A percentile compares a stretch with the other conserved stretches of the same genome.
Conservation (phyloP, 64 coral and sea anemone species). For the Acropora tenuis region DNA sequence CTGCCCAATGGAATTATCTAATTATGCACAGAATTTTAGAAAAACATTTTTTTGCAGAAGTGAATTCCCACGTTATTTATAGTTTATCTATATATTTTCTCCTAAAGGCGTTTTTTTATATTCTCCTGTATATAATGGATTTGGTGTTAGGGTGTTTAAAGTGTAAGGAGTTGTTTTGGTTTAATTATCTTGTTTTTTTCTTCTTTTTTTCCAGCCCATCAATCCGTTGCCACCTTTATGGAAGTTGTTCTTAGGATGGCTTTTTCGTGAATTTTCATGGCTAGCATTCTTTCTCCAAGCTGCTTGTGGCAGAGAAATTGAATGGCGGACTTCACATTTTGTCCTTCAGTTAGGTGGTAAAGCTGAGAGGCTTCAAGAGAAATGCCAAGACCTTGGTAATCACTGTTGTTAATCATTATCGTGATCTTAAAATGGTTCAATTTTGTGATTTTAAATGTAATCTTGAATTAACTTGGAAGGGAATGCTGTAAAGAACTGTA, state of each 20-base stretch:
- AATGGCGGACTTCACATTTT: conserved; percentile 90
- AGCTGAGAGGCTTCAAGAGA: conserved; percentile 80
- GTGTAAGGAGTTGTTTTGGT: background rate
- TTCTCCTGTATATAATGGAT: too few species aligned
- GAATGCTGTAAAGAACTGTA: too few species aligned
- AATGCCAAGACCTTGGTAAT: conserved; percentile 55
- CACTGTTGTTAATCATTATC: conserved; percentile 50
- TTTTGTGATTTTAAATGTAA: background rate
- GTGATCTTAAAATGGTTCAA: background rate
- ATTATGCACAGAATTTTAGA: too few species aligned
- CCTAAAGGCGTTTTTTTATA: too few species aligned
- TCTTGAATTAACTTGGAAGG: background rate
- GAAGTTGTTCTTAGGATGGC: conserved; percentile 83
- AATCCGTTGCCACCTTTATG: conserved; percentile 84
- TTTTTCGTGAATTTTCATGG: conserved; percentile 83
- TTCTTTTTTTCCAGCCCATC: conserved; percentile 50
- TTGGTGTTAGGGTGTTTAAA: too few species aligned
- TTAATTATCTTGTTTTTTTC: background rate
- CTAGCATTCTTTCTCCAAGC: conserved; percentile 91
- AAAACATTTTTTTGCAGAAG: too few species aligned
- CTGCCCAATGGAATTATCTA: too few species aligned
- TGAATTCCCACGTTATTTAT: too few species aligned
- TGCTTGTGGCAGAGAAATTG: conserved; percentile 82
- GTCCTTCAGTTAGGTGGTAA: conserved; percentile 88
- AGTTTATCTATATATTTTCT: too few species aligned